Base-by-base conservation (phyloP, 2,888 invertebrate genomes). In the Poecilus cupreus region DNA sequence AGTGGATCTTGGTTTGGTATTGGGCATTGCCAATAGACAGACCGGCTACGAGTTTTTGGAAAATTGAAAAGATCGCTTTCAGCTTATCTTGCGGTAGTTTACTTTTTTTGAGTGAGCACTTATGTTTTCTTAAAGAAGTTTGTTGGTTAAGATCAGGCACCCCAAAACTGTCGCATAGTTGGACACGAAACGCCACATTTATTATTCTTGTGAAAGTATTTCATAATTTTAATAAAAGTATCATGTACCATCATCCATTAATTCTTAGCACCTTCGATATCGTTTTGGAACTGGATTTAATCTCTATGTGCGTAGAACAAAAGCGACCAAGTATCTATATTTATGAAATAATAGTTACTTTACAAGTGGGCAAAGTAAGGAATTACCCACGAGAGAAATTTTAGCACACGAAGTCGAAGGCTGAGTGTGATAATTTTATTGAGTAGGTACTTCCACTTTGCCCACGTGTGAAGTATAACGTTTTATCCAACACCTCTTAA, bases 1-100 rank as follows among this genome's bases (percentile, higher is more conserved):
- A 70, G 43, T 43, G 46, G 24, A 72, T 46, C 72, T 72, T 70
- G 70, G 24, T 60, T 16, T 54, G 13, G 37, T 3, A 39, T 39
- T 60, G 60, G 32, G 43, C 6, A 46, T 72, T 72, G 46, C 46
- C 54, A 26, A 26, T 60, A 60, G 60, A n/a, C 37, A 68, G 16
- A 20, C 13, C 43, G 72, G 6, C 16, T 43, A 46, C 5, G 39
- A 37, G 39, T 49, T 78, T 70, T 87, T 86, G 85, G 85, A 85
- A 86, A 86, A 87, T 87, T 88, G 87, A 87, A 88, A 87, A 88
- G 88, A 88, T 88, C 87, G 87, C 84, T 85, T 85, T 85, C 86
- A 85, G 88, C 88, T 89, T 89, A 89, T 88, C 88, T 85, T 85
- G 87, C 60, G 46, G 78, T 78, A 43, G 18, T 43, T 57, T 78